Percentiles rank a stretch among this genome's conserved stretches.
These are phyloP conservation scores for Archips xylosteana DNA, from an alignment of 2,888 invertebrate species.

Conservation along the genomic window DNA sequence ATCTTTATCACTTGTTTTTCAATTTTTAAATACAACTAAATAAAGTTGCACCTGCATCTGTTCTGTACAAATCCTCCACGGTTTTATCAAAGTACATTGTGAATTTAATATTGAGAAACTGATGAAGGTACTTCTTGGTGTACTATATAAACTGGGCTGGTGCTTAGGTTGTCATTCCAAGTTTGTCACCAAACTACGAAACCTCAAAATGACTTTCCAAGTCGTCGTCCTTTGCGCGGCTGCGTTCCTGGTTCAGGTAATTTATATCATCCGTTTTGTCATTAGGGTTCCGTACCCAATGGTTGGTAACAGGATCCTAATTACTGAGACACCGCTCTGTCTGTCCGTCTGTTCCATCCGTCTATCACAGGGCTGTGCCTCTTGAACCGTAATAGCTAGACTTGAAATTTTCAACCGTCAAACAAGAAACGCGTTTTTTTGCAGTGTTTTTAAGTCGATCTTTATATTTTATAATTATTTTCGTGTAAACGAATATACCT, in stretches of 20 bases:
- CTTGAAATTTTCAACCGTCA: no score
- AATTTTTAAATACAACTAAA: neutral
- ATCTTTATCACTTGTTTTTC: neutral
- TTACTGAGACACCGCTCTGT: no score
- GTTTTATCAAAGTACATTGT: neutral
- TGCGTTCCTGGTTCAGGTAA: constrained; percentile 31
- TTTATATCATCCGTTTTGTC: neutral
- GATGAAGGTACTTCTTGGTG: neutral
- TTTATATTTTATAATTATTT: no score
- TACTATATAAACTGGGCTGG: constrained; percentile 13
- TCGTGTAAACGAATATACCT: no score
- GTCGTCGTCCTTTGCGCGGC: constrained; percentile 18
- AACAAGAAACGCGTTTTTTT: no score
- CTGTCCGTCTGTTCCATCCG: no score
- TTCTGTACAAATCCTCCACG: neutral
- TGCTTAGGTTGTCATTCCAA: neutral
- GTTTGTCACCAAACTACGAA: neutral
- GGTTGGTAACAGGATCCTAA: no score
- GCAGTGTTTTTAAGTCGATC: no score
- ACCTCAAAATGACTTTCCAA: constrained; percentile 21
- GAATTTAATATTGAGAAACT: neutral
- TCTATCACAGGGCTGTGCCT: no score
- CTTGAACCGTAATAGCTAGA: no score
- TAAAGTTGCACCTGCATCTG: neutral
- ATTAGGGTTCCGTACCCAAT: no score